phyloP scores from a whole-genome alignment of 2,888 invertebrate genomes.

The Habrosyne pyritoides region DNA sequence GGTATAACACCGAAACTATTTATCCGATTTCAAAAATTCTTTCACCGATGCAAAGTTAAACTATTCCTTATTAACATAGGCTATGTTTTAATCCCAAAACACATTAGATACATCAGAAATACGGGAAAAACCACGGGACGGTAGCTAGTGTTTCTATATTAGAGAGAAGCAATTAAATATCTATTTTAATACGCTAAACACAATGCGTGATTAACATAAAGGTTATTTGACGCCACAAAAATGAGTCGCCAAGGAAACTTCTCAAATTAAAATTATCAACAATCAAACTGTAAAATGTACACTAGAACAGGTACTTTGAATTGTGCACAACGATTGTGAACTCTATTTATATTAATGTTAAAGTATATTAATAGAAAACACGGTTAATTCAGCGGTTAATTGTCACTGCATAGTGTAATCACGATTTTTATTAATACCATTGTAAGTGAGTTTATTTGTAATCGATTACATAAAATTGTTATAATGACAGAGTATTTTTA shows the following conservation, averaged over 20 bases:
- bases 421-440: conserved; percentile 21
- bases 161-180: no score
- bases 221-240: neutral
- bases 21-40: no score
- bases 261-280: neutral
- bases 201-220: neutral
- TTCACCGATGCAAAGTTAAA: no score
- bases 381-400: conserved; percentile 34
- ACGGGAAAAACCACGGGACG: no score
- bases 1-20: no score
- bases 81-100: no score
- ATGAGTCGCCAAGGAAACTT: neutral
- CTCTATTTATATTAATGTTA: conserved; percentile 7
- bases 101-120: no score
- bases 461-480: conserved; percentile 9
- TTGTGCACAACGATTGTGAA: conserved; percentile 1
- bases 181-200: neutral
- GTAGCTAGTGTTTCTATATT: no score
- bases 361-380: conserved; percentile 14
- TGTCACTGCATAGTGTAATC: conserved; percentile 36
- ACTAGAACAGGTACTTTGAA: neutral
- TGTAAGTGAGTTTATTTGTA: neutral
- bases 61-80: no score
- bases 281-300: neutral
- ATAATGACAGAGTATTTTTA: conserved; percentile 12